Percentiles rank a stretch among this genome's conserved stretches.
phyloP scores from a whole-genome alignment of 2,797 vertebrate genomes.

The Adelosebastes latens region DNA sequence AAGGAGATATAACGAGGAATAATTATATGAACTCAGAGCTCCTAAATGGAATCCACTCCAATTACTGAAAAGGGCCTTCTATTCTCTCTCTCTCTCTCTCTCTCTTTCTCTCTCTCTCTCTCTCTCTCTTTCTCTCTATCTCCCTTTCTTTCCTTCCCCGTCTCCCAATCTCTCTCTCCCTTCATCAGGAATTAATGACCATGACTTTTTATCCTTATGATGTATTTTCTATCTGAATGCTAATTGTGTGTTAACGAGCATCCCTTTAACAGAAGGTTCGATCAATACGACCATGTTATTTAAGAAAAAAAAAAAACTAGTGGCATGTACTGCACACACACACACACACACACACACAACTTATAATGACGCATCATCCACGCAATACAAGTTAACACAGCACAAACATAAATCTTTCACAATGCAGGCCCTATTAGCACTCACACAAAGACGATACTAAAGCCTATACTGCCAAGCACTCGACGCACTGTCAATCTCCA shows the following conservation, averaged over 20 bases:
- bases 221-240: slow-evolving; percentile 86
- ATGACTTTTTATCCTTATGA: slow-evolving; percentile 85
- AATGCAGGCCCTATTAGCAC: slow-evolving; percentile 47
- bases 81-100: slow-evolving; percentile 48
- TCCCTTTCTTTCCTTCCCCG: slow-evolving; percentile 7
- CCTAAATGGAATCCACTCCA: slow-evolving; percentile 79
- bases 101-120: slow-evolving; percentile 51
- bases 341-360: slow-evolving; percentile 26
- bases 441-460: slow-evolving; percentile 50
- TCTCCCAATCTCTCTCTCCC: slow-evolving; percentile 57
- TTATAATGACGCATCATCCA: slow-evolving; percentile 12
- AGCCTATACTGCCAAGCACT: slow-evolving; percentile 81
- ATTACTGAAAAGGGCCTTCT: slow-evolving; percentile 79
- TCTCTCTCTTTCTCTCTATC: slow-evolving; percentile 8
- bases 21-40: slow-evolving; percentile 78
- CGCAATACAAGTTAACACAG: slow-evolving; percentile 52
- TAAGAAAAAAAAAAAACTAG: slow-evolving; percentile 60
- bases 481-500: slow-evolving; percentile 76
- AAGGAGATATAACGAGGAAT: slow-evolving; percentile 70
- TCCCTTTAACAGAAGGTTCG: slow-evolving; percentile 86
- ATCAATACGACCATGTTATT: slow-evolving; percentile 75
- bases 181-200: slow-evolving; percentile 86
- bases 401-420: slow-evolving; percentile 50
- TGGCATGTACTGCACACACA: slow-evolving; percentile 68
- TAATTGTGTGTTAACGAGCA: slow-evolving; percentile 85